These are phyloP conservation scores for Xenus cinereus DNA, from an alignment of 2,113 vertebrate genomes.

Conservation along the genomic window DNA sequence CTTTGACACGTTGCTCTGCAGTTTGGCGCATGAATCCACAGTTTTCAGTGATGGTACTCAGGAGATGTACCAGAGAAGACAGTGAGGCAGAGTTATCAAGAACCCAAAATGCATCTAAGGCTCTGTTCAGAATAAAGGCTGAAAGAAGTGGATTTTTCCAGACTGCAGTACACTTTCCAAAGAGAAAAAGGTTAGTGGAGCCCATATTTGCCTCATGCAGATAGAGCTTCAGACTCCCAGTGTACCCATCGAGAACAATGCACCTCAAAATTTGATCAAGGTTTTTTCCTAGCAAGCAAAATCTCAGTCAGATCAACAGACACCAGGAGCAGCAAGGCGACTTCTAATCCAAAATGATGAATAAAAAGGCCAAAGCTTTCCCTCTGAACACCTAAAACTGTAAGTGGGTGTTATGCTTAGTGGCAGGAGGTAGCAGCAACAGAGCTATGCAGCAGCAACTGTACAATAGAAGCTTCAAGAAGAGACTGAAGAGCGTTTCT, in stretches of 20 bases:
- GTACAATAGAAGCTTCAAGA: conserved; percentile 36
- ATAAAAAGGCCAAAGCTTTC: not conserved
- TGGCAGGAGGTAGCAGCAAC: not conserved
- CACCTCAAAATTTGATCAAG: not conserved
- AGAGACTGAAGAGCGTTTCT: conserved; percentile 28
- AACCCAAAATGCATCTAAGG: not conserved
- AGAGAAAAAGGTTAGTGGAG: not conserved
- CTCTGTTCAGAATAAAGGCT: not conserved
- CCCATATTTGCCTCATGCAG: not conserved
- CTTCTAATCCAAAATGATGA: not conserved
- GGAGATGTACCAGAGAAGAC: conserved; percentile 2
- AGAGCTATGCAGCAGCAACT: conserved; percentile 5
- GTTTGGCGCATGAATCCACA: conserved; percentile 42
- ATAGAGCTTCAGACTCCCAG: not conserved
- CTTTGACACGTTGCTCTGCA: conserved; percentile 52
- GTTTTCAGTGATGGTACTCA: conserved; percentile 13
- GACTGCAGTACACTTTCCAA: not conserved
- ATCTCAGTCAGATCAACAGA: not conserved
- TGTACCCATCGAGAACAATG: not conserved
- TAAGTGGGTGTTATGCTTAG: not conserved
- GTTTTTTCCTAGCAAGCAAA: not conserved
- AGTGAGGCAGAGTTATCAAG: not conserved
- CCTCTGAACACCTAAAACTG: conserved; percentile 28
- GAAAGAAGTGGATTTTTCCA: not conserved
- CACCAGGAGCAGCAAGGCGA: not conserved